phyloP scores from a whole-genome alignment of 1,140 invertebrate species.

The Cardiocondyla obscurior region DNA sequence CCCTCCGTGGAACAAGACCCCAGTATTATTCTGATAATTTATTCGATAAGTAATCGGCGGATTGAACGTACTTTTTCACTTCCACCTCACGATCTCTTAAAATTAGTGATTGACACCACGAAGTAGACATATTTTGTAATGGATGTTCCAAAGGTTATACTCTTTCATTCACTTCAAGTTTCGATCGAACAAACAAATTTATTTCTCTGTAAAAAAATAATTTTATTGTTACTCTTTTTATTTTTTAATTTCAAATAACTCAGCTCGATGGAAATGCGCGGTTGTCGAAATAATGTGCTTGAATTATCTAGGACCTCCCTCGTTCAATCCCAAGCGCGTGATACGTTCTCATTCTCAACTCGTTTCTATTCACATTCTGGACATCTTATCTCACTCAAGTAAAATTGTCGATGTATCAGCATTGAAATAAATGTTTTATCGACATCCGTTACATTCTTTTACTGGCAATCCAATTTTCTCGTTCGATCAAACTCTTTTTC shows the following conservation, averaged over 20 bases:
- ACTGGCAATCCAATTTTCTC: constrained; percentile 16
- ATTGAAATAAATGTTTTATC: not conserved
- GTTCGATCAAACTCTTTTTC: not conserved
- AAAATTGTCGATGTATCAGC: not conserved
- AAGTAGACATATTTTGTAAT: not conserved
- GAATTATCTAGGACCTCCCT: not conserved
- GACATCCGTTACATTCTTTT: not conserved
- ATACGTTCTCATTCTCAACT: not conserved
- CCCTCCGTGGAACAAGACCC: constrained; percentile 19
- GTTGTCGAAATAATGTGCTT: constrained; percentile 6
- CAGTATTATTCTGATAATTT: constrained; percentile 60
- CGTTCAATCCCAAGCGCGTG: not conserved
- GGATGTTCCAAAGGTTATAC: not conserved
- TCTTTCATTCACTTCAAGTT: not conserved
- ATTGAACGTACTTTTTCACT: not conserved
- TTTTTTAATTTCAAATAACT: not conserved
- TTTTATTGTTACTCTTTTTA: not conserved
- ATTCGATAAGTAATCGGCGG: constrained; percentile 12
- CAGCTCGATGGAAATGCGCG: not conserved
- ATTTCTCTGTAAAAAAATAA: not conserved
- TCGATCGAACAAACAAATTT: no score
- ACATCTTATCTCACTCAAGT: not conserved
- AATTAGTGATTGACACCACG: not conserved
- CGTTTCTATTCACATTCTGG: not conserved
- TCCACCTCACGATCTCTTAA: constrained; percentile 5